Percentiles rank a stretch among this genome's conserved stretches.
Evolutionary conservation across 2,888 invertebrate genomes (phyloP).

Genomic region (Dynastes maya): DNA sequence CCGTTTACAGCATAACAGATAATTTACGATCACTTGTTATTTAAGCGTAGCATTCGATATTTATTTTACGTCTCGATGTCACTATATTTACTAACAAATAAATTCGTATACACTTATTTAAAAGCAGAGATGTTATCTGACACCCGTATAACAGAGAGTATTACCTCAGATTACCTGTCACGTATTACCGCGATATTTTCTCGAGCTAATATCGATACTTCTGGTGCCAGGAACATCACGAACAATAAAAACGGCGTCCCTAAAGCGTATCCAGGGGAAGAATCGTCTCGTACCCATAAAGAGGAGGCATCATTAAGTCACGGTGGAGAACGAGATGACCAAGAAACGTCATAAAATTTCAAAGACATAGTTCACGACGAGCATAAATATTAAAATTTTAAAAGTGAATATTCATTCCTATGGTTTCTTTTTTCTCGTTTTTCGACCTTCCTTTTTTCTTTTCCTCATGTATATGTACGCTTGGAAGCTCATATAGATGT

Average conservation of each 20-base stretch:
- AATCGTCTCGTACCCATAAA: constrained; percentile 5
- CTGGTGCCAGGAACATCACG: neutral
- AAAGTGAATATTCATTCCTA: constrained; percentile 46
- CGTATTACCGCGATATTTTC: neutral
- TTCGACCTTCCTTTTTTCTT: neutral
- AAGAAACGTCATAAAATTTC: constrained; percentile 50
- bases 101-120: constrained; percentile 1
- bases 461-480: constrained; percentile 30
- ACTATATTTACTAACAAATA: constrained; percentile 8
- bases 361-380: constrained; percentile 55
- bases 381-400: constrained; percentile 58
- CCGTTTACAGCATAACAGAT: too few species aligned
- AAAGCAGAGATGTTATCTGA: neutral
- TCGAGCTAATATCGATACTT: constrained; percentile 12
- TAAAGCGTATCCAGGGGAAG: neutral
- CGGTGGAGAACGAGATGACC: constrained; percentile 21
- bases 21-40: too few species aligned
- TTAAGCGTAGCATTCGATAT: too few species aligned
- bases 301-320: constrained; percentile 19
- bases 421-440: constrained; percentile 11
- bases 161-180: neutral
- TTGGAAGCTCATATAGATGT: constrained; percentile 46
- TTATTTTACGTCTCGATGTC: too few species aligned
- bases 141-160: neutral
- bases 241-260: constrained; percentile 12